Percentiles rank a stretch among this genome's conserved stretches.
These are phyloP conservation scores for Cerceris rybyensis DNA, from an alignment of 2,888 invertebrate genomes.

Conservation along the genomic window DNA sequence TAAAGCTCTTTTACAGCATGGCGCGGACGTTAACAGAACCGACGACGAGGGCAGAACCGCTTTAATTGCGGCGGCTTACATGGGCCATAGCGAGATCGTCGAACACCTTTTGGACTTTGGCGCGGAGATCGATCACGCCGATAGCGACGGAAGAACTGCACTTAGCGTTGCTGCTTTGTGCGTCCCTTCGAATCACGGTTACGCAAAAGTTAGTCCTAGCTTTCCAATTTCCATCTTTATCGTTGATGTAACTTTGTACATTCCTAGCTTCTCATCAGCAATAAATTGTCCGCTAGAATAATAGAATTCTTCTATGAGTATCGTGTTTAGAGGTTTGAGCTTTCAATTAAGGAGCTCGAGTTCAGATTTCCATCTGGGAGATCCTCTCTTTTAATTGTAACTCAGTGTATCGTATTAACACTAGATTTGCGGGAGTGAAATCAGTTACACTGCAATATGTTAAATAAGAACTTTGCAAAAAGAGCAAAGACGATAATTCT, in stretches of 20 bases:
- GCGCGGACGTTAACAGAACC: conserved; percentile 90
- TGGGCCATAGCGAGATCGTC: conserved; percentile 97
- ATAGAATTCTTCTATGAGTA: no score
- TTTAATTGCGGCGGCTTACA: conserved; percentile 96
- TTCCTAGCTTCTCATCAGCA: no score
- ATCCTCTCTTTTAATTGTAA: no score
- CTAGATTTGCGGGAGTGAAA: no score
- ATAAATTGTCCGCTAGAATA: no score
- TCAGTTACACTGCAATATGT: no score
- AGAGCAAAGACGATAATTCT: no score
- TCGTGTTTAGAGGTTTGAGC: no score
- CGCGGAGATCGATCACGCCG: conserved; percentile 92
- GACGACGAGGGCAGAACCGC: conserved; percentile 96
- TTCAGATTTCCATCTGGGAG: no score
- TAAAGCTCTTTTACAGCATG: conserved; percentile 88
- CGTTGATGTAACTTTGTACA: neutral
- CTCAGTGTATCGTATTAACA: no score
- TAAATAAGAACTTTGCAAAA: no score
- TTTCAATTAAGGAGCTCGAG: no score
- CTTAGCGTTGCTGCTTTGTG: conserved; percentile 94
- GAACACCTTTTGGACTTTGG: conserved; percentile 91
- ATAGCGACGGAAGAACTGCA: conserved; percentile 94
- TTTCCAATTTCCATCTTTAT: neutral
- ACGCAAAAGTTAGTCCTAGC: conserved; percentile 82
- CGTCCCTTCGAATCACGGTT: conserved; percentile 89